Percentiles rank a stretch among this genome's conserved stretches.
Conservation (phyloP, 53 echinoderm and acorn worm genomes). For the Astropecten irregularis region DNA sequence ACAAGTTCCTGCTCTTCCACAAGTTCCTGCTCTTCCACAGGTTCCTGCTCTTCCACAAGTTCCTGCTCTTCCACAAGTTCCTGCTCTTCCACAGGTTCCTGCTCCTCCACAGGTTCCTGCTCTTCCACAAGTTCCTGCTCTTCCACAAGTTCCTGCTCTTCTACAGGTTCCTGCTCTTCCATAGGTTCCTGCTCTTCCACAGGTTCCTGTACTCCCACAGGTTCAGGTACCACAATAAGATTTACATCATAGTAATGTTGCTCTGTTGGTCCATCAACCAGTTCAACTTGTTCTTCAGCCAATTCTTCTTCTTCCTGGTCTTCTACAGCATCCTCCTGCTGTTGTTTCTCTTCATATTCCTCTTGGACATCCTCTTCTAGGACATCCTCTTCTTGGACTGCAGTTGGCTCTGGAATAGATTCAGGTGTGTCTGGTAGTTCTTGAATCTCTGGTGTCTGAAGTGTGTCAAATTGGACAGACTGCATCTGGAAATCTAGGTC, state of each 20-base stretch:
- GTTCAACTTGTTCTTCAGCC: conserved; percentile 30
- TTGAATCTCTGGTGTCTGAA: conserved; percentile 92
- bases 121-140: conserved; percentile 28
- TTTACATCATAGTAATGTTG: conserved; percentile 91
- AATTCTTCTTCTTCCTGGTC: conserved; percentile 22
- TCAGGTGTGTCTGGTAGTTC: conserved; percentile 98
- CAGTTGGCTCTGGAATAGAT: conserved; percentile 53
- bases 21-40: neutral
- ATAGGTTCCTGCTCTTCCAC: conserved; percentile 34
- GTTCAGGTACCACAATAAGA: conserved; percentile 51
- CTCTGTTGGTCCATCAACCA: conserved; percentile 94
- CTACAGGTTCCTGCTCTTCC: conserved; percentile 44
- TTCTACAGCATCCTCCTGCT: neutral
- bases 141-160: conserved; percentile 49
- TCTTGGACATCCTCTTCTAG: conserved; percentile 22
- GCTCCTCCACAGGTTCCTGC: conserved; percentile 3
- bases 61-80: conserved; percentile 9
- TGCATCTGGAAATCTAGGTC: conserved; percentile 52
- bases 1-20: too few species aligned
- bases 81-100: neutral
- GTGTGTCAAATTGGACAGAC: conserved; percentile 65
- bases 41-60: conserved; percentile 4
- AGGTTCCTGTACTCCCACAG: neutral
- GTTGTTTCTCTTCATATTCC: conserved; percentile 35
- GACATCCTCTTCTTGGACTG: conserved; percentile 14